phyloP scores from a whole-genome alignment of 2,888 invertebrate genomes.

The Melangyna quadrimaculata region DNA sequence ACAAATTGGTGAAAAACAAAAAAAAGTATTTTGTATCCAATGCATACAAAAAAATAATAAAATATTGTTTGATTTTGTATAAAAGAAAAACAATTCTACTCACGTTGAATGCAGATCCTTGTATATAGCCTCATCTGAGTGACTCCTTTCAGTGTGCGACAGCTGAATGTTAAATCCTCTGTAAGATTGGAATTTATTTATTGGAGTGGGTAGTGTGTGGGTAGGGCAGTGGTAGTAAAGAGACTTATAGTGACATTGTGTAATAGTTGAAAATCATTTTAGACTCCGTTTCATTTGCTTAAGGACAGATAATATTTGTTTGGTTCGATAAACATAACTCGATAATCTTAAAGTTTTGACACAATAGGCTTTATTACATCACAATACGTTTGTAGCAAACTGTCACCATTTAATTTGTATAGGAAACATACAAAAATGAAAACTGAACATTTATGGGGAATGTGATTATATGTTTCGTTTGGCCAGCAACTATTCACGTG shows the following conservation, averaged over 20 bases:
- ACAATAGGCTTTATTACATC: no score
- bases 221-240: no score
- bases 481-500: no score
- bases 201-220: background rate
- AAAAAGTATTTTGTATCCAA: background rate
- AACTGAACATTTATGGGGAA: no score
- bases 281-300: background rate
- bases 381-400: no score
- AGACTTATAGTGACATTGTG: background rate
- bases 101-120: constrained; percentile 91
- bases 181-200: constrained; percentile 72
- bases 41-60: background rate
- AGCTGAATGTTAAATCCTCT: constrained; percentile 91
- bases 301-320: background rate
- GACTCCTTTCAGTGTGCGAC: constrained; percentile 83
- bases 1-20: constrained; percentile 26
- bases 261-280: constrained; percentile 1
- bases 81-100: constrained; percentile 80
- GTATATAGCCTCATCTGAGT: constrained; percentile 92
- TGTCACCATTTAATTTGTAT: no score
- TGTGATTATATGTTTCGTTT: no score
- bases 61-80: background rate
- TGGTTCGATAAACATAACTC: background rate
- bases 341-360: no score
- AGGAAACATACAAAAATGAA: no score